A percentile compares a stretch with the other conserved stretches of the same genome.
These are phyloP conservation scores for Heloderma charlesbogerti DNA, from an alignment of 2,113 vertebrate genomes.

Conservation along the genomic window DNA sequence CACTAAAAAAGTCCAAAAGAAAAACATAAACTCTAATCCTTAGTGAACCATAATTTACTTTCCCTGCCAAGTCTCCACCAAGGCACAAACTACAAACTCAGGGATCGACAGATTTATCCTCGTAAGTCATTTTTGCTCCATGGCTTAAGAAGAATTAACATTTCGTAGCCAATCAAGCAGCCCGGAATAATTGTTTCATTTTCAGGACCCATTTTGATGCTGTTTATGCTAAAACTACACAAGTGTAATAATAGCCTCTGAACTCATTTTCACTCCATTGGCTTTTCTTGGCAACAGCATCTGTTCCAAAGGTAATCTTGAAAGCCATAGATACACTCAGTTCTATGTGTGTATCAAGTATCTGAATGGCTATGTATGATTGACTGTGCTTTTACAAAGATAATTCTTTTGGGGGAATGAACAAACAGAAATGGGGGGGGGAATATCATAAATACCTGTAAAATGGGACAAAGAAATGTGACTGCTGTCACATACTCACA, in stretches of 20 bases:
- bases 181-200: slow-evolving; percentile 4
- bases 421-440: not conserved
- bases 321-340: not conserved
- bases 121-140: slow-evolving; percentile 51
- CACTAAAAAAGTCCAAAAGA: slow-evolving; percentile 17
- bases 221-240: slow-evolving; percentile 19
- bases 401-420: not conserved
- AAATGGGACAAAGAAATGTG: not conserved
- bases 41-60: not conserved
- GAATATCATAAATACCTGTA: not conserved
- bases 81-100: slow-evolving; percentile 14
- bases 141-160: slow-evolving; percentile 39
- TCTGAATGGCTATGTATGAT: not conserved
- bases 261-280: not conserved
- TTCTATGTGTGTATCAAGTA: not conserved
- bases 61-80: slow-evolving; percentile 36
- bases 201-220: slow-evolving; percentile 27
- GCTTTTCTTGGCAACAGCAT: slow-evolving; percentile 24
- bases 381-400: slow-evolving; percentile 11
- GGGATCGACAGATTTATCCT: slow-evolving; percentile 30
- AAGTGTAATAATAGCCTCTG: slow-evolving; percentile 17
- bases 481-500: not conserved
- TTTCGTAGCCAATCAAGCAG: slow-evolving; percentile 43
- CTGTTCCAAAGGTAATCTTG: slow-evolving; percentile 32
- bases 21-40: slow-evolving; percentile 17